Percentiles rank a stretch among this genome's conserved stretches.
These are phyloP conservation scores for Festucalex cinctus DNA, from an alignment of 2,113 vertebrate species.

Conservation along the genomic window DNA sequence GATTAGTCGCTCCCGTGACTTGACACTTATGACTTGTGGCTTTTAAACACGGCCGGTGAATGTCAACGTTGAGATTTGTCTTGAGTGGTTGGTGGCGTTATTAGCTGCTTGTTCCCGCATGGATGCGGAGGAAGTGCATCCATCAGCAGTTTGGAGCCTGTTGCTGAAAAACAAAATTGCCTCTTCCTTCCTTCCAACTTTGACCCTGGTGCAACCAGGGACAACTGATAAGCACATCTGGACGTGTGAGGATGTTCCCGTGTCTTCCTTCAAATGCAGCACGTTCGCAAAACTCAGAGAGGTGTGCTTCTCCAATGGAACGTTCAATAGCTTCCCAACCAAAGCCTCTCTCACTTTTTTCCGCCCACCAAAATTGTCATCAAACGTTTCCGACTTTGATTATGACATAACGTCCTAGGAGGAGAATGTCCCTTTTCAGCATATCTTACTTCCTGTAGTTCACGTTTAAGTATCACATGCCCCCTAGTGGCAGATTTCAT, in stretches of 20 bases:
- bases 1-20: slow-evolving; percentile 68
- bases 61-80: slow-evolving; percentile 24
- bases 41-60: slow-evolving; percentile 58
- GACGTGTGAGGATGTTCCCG: slow-evolving; percentile 46
- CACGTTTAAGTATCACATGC: not conserved
- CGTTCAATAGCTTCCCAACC: slow-evolving; percentile 17
- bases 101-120: slow-evolving; percentile 36
- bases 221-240: slow-evolving; percentile 47
- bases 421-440: slow-evolving; percentile 23
- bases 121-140: slow-evolving; percentile 56
- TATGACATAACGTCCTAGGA: slow-evolving; percentile 46
- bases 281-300: slow-evolving; percentile 24
- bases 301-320: slow-evolving; percentile 3
- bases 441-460: not conserved
- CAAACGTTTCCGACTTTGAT: slow-evolving; percentile 68
- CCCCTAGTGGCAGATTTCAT: not conserved
- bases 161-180: slow-evolving; percentile 62
- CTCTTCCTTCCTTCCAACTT: slow-evolving; percentile 67
- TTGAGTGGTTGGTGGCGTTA: slow-evolving; percentile 37
- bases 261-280: slow-evolving; percentile 22
- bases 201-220: slow-evolving; percentile 46
- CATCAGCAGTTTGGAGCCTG: slow-evolving; percentile 62
- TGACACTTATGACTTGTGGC: slow-evolving; percentile 59
- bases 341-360: slow-evolving; percentile 57
- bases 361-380: slow-evolving; percentile 68